A percentile compares a stretch with the other conserved stretches of the same genome.
phyloP scores from a whole-genome alignment of 2,113 vertebrate species.

The Zosterops pallidus region DNA sequence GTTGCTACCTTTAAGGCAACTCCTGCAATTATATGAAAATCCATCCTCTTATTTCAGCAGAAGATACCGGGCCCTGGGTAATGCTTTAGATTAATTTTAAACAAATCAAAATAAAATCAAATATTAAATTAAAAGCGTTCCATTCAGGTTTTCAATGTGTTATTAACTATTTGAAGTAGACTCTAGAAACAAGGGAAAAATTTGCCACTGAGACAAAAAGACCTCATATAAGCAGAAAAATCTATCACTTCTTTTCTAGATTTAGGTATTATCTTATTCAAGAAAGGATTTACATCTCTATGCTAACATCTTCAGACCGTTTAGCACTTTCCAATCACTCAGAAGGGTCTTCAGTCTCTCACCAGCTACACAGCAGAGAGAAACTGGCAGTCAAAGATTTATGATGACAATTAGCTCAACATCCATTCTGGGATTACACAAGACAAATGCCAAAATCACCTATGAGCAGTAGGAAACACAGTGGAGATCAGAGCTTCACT shows the following conservation, averaged over 20 bases:
- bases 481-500: background rate
- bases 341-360: background rate
- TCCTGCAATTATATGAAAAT: background rate
- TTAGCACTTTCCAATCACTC: background rate
- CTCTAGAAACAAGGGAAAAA: background rate
- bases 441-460: background rate
- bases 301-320: background rate
- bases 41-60: background rate
- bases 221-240: background rate
- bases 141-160: background rate
- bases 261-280: background rate
- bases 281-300: background rate
- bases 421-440: background rate
- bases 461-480: background rate
- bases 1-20: background rate
- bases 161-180: background rate
- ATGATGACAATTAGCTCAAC: background rate
- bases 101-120: background rate
- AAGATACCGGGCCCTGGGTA: background rate
- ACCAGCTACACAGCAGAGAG: background rate
- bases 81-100: background rate
- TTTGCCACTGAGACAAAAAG: background rate
- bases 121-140: background rate
- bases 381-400: background rate
- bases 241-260: background rate